Evolutionary conservation across 2,888 invertebrate species (phyloP).

Genomic region (Eupithecia centaureata): DNA sequence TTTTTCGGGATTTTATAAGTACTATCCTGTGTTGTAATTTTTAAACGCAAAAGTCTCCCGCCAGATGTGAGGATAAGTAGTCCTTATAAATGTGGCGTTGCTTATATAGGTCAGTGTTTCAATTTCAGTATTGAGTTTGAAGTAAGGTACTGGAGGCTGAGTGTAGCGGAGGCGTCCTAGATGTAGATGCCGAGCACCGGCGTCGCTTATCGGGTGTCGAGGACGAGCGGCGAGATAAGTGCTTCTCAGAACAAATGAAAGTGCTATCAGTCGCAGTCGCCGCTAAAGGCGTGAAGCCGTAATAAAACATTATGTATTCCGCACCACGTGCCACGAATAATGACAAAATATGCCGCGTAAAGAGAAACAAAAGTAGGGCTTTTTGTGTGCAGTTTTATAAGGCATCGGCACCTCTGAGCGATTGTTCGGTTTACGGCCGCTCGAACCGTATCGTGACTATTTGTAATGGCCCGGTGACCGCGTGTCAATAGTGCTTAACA

Average conservation of each 20-base stretch:
- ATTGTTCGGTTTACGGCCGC: conserved; percentile 58
- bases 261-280: conserved; percentile 75
- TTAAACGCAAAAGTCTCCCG: no score
- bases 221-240: conserved; percentile 61
- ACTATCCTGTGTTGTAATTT: no score
- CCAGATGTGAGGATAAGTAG: no score
- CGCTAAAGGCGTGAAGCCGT: conserved; percentile 80
- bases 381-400: conserved; percentile 71
- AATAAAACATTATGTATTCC: conserved; percentile 83
- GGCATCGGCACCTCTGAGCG: conserved; percentile 70
- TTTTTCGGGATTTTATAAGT: no score
- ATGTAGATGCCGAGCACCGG: no score
- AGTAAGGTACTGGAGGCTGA: no score
- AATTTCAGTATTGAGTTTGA: no score
- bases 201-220: conserved; percentile 33
- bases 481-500: conserved; percentile 19
- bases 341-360: conserved; percentile 71
- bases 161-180: no score
- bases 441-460: conserved; percentile 31
- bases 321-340: conserved; percentile 79
- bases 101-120: no score
- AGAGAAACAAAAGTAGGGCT: conserved; percentile 73
- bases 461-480: conserved; percentile 25
- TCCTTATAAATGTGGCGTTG: no score
- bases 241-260: conserved; percentile 78